Percentiles rank a stretch among this genome's conserved stretches.
Conservation (phyloP, 2,797 vertebrate genomes). For the Anisognathus igniventris region DNA sequence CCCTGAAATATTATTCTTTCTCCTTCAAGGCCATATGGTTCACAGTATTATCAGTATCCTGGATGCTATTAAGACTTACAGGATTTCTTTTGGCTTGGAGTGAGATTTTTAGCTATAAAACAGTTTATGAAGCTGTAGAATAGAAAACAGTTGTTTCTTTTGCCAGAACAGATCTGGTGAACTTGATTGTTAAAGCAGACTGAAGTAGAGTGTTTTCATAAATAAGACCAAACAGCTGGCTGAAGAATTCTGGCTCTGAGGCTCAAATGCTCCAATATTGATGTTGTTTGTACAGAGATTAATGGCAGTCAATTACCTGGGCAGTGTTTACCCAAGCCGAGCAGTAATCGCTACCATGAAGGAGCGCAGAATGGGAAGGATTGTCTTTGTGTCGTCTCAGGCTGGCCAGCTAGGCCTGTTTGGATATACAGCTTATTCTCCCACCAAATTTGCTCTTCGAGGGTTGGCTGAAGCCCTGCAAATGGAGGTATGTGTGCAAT, state of each 20-base stretch:
- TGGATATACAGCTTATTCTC: constrained; percentile 93
- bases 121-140: background rate
- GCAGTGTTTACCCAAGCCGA: constrained; percentile 92
- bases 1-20: background rate
- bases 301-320: constrained; percentile 97
- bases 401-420: constrained; percentile 93
- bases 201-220: background rate
- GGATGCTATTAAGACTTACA: background rate
- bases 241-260: background rate
- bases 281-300: constrained; percentile 77
- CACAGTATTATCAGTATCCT: background rate
- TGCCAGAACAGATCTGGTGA: background rate
- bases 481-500: constrained; percentile 87
- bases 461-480: constrained; percentile 95
- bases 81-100: background rate
- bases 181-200: background rate
- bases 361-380: constrained; percentile 92
- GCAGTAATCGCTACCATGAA: constrained; percentile 96
- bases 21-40: background rate
- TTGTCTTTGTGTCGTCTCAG: constrained; percentile 96
- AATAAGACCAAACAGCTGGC: background rate
- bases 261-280: background rate
- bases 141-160: background rate
- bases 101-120: background rate
- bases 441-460: constrained; percentile 93